Conservation (phyloP, 2,888 invertebrate species). For the Temnothorax ravouxi region DNA sequence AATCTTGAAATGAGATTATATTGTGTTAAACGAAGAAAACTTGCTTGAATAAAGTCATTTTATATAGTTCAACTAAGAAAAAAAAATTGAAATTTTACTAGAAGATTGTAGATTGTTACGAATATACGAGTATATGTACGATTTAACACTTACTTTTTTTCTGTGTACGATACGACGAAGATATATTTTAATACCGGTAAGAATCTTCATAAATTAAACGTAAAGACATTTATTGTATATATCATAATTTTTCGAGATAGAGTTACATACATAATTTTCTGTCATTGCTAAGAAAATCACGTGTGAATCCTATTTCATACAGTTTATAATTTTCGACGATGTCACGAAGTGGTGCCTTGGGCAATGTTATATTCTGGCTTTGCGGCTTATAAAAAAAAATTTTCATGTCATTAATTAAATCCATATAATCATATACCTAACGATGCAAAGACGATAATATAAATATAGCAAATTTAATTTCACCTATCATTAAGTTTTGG, state of each 20-base stretch:
- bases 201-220: constrained; percentile 32
- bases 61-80: too few relatives aligned
- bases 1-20: too few relatives aligned
- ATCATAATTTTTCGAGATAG: constrained; percentile 28
- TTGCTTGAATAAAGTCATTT: too few relatives aligned
- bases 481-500: constrained; percentile 13
- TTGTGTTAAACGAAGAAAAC: too few relatives aligned
- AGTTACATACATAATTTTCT: constrained; percentile 38
- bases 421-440: neutral
- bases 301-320: constrained; percentile 15
- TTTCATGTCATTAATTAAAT: neutral
- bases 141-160: too few relatives aligned
- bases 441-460: neutral
- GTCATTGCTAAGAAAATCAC: neutral
- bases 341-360: neutral
- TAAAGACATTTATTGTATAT: neutral
- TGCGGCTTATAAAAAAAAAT: neutral
- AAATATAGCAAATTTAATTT: neutral
- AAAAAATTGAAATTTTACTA: too few relatives aligned
- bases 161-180: neutral
- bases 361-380: neutral
- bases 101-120: too few relatives aligned
- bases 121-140: too few relatives aligned
- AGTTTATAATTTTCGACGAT: constrained; percentile 3
- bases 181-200: constrained; percentile 23